Percentiles rank a stretch among this genome's conserved stretches.
Evolutionary conservation across 64 coral and sea anemone genomes (phyloP).

Genomic region (Montipora efflorescens): DNA sequence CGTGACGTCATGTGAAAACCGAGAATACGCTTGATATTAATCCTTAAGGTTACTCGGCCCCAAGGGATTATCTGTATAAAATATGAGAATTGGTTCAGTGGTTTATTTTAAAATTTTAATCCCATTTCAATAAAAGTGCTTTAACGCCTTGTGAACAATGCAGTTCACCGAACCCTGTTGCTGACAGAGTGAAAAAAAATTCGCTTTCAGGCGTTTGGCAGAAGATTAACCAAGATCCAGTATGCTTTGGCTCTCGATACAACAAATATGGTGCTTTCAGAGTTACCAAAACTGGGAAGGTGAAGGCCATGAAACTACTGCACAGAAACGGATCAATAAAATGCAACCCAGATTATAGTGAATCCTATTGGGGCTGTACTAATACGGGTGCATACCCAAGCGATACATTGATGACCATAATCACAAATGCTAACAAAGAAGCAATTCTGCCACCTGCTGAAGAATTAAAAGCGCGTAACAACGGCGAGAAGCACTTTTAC

Average conservation of each 20-base stretch:
- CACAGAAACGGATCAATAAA: constrained; percentile 3
- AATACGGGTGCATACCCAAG: neutral
- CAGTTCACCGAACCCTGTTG: too few species aligned
- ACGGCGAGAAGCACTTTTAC: neutral
- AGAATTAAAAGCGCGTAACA: neutral
- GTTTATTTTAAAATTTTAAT: too few species aligned
- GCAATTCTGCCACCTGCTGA: neutral
- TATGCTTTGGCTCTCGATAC: constrained; percentile 14
- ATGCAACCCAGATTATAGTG: neutral
- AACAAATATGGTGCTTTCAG: constrained; percentile 11
- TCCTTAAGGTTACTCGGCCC: too few species aligned
- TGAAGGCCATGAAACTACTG: constrained; percentile 25
- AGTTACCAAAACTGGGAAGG: neutral
- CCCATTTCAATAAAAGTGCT: too few species aligned
- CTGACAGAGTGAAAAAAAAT: neutral
- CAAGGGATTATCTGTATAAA: too few species aligned
- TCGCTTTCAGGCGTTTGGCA: neutral
- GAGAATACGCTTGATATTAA: too few species aligned
- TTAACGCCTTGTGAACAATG: too few species aligned
- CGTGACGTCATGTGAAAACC: too few species aligned
- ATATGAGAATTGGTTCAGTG: too few species aligned
- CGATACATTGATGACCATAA: neutral
- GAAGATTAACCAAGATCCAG: constrained; percentile 7
- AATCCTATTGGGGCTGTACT: constrained; percentile 17
- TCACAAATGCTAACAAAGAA: neutral